Evolutionary conservation across 2,113 vertebrate species (phyloP).

Genomic region (Indri indri): DNA sequence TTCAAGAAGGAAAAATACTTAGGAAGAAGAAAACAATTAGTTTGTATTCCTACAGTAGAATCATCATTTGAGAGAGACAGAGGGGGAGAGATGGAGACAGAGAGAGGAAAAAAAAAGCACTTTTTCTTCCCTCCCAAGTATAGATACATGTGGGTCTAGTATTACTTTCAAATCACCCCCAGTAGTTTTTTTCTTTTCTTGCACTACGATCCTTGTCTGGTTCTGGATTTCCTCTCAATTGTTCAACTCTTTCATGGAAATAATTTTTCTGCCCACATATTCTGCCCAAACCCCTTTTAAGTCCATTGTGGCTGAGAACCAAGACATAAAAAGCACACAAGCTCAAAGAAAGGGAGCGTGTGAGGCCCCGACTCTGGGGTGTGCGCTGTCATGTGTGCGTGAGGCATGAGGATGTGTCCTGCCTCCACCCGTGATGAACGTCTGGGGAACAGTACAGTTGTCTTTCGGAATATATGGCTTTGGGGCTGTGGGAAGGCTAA

Average conservation of each 20-base stretch:
- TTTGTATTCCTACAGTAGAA: constrained; percentile 39
- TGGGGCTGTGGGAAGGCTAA: background rate
- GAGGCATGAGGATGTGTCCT: accelerated
- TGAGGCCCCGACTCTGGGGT: background rate
- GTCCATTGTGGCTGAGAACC: background rate
- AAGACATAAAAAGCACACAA: background rate
- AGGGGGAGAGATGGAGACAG: background rate
- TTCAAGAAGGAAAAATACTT: constrained; percentile 48
- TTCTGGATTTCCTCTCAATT: constrained; percentile 14
- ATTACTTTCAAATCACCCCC: constrained; percentile 18
- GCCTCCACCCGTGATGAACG: background rate
- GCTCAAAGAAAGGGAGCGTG: background rate
- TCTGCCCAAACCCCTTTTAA: background rate
- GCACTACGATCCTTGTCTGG: background rate
- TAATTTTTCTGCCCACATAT: background rate
- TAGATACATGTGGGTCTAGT: background rate
- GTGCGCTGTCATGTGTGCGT: too few relatives aligned
- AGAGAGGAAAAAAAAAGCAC: background rate
- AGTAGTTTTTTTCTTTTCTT: background rate
- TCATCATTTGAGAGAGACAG: background rate
- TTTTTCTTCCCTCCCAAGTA: background rate
- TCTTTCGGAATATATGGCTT: background rate
- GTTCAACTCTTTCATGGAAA: background rate
- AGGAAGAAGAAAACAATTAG: constrained; percentile 39
- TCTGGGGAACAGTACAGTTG: background rate